Percentiles rank a stretch among this genome's conserved stretches.
These are phyloP conservation scores for Conus ventricosus DNA, from an alignment of 1,140 invertebrate species.

Conservation along the genomic window DNA sequence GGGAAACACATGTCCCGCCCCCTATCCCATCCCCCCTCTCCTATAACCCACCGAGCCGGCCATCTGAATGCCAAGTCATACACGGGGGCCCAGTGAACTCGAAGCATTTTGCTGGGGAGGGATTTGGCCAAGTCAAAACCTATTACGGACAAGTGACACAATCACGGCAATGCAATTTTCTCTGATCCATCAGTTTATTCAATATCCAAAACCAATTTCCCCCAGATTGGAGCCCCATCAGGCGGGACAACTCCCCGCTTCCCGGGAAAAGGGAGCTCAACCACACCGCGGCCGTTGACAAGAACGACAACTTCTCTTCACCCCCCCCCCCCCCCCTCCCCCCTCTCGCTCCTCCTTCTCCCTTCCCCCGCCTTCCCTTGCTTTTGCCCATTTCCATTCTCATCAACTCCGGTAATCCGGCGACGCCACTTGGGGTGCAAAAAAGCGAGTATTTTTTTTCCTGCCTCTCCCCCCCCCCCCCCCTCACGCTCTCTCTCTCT, in stretches of 20 bases:
- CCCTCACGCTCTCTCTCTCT: too few relatives aligned
- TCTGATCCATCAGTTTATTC: constrained; percentile 51
- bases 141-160: constrained; percentile 50
- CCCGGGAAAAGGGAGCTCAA: constrained; percentile 20
- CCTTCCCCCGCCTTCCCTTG: too few relatives aligned
- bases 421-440: constrained; percentile 25
- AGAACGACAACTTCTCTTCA: neutral
- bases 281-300: constrained; percentile 27
- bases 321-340: neutral
- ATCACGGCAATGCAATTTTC: constrained; percentile 51
- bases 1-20: constrained; percentile 27
- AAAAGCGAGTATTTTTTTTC: constrained; percentile 19
- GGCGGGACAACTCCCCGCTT: constrained; percentile 12
- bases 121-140: constrained; percentile 45
- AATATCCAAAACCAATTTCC: constrained; percentile 52
- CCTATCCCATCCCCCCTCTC: too few relatives aligned
- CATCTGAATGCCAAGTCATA: constrained; percentile 52
- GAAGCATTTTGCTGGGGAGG: constrained; percentile 43
- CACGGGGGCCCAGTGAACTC: constrained; percentile 46
- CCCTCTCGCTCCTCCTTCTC: too few relatives aligned
- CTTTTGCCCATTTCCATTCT: constrained; percentile 29
- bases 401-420: constrained; percentile 33
- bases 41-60: constrained; percentile 23
- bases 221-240: constrained; percentile 40
- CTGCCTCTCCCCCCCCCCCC: too few relatives aligned